phyloP scores from a whole-genome alignment of 2,888 invertebrate genomes.

The Standfussiana lucernea region DNA sequence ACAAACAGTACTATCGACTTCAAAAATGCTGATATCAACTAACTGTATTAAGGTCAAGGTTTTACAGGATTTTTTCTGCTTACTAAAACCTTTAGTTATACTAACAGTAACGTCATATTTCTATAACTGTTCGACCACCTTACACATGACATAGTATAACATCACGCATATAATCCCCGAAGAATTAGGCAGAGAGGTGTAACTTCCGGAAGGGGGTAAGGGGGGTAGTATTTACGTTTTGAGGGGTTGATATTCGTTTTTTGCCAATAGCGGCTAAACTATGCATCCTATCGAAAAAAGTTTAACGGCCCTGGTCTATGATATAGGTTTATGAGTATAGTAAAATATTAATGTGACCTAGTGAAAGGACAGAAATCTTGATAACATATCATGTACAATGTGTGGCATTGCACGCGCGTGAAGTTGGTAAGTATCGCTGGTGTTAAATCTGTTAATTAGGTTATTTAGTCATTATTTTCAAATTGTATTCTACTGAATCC shows the following conservation, averaged over 20 bases:
- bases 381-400: not conserved
- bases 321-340: not conserved
- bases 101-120: no score
- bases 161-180: no score
- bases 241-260: no score
- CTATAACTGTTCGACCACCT: no score
- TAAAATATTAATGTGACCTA: not conserved
- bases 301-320: no score
- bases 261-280: no score
- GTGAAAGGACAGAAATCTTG: not conserved
- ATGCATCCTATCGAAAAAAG: no score
- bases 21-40: not conserved
- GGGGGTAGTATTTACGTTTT: no score
- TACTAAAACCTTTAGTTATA: no score
- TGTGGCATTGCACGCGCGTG: not conserved
- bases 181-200: no score
- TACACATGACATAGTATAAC: no score
- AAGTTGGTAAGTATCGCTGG: not conserved
- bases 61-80: not conserved
- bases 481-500: not conserved
- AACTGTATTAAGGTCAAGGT: not conserved
- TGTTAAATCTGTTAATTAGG: not conserved
- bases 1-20: not conserved
- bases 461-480: not conserved
- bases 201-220: no score